Evolutionary conservation across 2,113 vertebrate genomes (phyloP).

Genomic region (Salvator merianae): DNA sequence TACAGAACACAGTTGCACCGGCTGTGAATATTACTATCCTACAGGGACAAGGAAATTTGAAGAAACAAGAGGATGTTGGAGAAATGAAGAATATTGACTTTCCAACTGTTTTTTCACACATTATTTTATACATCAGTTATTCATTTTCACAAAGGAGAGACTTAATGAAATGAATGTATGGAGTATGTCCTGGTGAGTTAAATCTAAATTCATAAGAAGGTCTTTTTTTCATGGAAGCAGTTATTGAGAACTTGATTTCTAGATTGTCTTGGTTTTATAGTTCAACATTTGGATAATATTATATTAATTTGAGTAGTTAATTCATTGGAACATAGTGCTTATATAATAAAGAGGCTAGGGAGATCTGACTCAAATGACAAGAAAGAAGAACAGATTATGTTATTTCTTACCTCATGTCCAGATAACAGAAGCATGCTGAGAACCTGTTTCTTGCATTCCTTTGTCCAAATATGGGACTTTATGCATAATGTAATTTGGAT

Average conservation of each 20-base stretch:
- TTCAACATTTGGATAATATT: rapidly evolving
- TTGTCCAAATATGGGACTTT: neutral
- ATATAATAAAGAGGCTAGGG: rapidly evolving
- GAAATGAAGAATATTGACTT: conserved; percentile 36
- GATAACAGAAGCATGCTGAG: neutral
- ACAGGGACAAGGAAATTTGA: conserved; percentile 8
- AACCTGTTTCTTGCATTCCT: neutral
- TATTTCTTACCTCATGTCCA: neutral
- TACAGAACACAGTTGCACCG: neutral
- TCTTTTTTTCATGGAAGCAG: conserved; percentile 25
- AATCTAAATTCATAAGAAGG: neutral
- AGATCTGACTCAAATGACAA: neutral
- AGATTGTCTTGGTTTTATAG: neutral
- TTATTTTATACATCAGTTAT: conserved; percentile 18
- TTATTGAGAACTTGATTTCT: conserved; percentile 10
- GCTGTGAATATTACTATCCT: conserved; percentile 12
- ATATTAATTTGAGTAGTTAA: neutral
- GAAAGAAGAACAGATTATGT: rapidly evolving
- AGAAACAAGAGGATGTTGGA: conserved; percentile 15
- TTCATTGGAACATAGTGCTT: neutral
- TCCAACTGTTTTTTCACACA: neutral
- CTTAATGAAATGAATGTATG: conserved; percentile 9
- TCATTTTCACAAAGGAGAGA: neutral
- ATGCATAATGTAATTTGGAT: neutral
- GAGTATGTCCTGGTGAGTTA: conserved; percentile 22